Conservation (phyloP, 1,140 invertebrate species). For the Amyelois transitella region DNA sequence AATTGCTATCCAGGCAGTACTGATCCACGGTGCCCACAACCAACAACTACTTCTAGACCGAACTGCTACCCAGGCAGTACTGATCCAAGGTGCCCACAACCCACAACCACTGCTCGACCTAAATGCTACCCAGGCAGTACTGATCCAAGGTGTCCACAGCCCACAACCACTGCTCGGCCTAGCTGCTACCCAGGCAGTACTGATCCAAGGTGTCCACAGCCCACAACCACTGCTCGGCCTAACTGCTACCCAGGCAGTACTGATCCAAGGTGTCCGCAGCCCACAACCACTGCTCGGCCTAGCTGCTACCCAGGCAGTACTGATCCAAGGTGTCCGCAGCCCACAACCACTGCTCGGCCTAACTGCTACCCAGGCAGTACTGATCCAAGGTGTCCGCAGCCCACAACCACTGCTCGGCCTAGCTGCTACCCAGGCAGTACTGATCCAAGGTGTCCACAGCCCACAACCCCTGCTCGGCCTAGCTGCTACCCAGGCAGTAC, state of each 20-base stretch:
- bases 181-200: constrained; percentile 28
- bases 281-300: constrained; percentile 32
- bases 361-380: constrained; percentile 44
- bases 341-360: constrained; percentile 31
- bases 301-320: constrained; percentile 61
- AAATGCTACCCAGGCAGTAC: constrained; percentile 33
- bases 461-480: constrained; percentile 10
- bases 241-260: constrained; percentile 38
- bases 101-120: constrained; percentile 26
- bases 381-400: constrained; percentile 47
- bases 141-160: constrained; percentile 41
- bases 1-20: constrained; percentile 62
- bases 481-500: constrained; percentile 43
- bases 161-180: constrained; percentile 20
- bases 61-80: constrained; percentile 60
- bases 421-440: constrained; percentile 28
- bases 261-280: constrained; percentile 54
- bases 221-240: constrained; percentile 26
- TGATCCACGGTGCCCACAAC: constrained; percentile 62
- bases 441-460: constrained; percentile 42
- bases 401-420: constrained; percentile 20
- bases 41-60: constrained; percentile 25
- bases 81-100: constrained; percentile 58
- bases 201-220: constrained; percentile 61
- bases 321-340: constrained; percentile 39